Evolutionary conservation across 2,888 invertebrate genomes (phyloP).

Genomic region (Drosophila mimetica): DNA sequence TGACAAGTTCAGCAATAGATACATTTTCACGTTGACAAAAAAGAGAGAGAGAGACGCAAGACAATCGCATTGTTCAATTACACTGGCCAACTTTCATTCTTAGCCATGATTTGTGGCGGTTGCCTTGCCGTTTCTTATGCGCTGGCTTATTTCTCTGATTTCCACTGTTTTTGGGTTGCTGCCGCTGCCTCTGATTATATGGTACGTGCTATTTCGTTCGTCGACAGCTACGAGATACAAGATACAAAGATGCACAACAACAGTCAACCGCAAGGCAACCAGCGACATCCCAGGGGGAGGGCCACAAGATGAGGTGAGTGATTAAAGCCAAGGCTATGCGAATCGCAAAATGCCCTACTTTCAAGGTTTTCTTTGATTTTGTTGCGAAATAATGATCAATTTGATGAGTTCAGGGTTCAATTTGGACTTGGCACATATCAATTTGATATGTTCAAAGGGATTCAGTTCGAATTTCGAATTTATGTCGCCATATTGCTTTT

Average conservation of each 20-base stretch:
- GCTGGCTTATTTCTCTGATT: constrained; percentile 15
- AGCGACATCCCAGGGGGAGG: constrained; percentile 17
- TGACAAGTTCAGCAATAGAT: not conserved
- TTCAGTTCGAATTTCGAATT: too few species aligned
- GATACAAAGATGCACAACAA: constrained; percentile 40
- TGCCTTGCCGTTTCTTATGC: constrained; percentile 35
- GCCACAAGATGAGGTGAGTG: constrained; percentile 2
- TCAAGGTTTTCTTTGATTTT: too few species aligned
- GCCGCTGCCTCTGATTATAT: constrained; percentile 61
- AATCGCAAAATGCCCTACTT: constrained; percentile 10
- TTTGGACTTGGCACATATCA: too few species aligned
- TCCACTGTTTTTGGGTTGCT: constrained; percentile 66
- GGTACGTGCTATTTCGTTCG: constrained; percentile 68
- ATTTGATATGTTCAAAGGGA: too few species aligned
- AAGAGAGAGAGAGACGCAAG: too few species aligned
- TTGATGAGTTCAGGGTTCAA: too few species aligned
- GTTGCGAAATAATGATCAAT: too few species aligned
- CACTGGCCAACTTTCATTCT: constrained; percentile 69
- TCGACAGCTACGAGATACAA: constrained; percentile 44
- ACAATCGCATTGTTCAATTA: constrained; percentile 9
- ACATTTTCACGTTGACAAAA: constrained; percentile 33
- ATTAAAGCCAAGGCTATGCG: not conserved
- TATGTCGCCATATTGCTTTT: too few species aligned
- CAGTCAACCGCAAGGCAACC: constrained; percentile 30
- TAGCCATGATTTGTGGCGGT: constrained; percentile 50